Percentiles rank a stretch among this genome's conserved stretches.
These are phyloP conservation scores for Palaemon carinicauda DNA, from an alignment of 1,140 invertebrate species.

Conservation along the genomic window DNA sequence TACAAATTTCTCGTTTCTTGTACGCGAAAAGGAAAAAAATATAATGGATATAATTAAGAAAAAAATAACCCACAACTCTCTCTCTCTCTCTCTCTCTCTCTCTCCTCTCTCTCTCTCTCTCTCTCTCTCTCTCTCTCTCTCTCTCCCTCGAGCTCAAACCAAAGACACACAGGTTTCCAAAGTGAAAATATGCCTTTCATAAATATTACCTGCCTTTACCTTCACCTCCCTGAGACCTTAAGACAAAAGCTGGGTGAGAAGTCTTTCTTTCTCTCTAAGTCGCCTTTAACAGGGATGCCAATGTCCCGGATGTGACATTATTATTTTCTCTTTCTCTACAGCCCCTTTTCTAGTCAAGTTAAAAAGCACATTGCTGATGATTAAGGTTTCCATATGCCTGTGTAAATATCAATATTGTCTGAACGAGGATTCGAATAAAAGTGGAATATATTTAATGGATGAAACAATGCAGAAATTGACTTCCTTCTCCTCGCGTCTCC, in stretches of 20 bases:
- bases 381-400: too few relatives aligned
- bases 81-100: background rate
- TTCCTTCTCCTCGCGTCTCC: background rate
- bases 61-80: too few relatives aligned
- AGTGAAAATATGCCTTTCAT: constrained; percentile 10
- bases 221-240: constrained; percentile 13
- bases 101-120: background rate
- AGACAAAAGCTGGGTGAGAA: constrained; percentile 50
- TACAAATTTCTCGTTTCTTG: too few relatives aligned
- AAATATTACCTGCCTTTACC: constrained; percentile 44
- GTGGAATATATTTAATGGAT: background rate
- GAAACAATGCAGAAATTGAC: background rate
- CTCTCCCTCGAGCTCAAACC: too few relatives aligned
- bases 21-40: too few relatives aligned
- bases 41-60: background rate
- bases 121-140: background rate
- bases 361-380: too few relatives aligned
- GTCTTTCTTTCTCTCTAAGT: constrained; percentile 24
- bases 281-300: constrained; percentile 6
- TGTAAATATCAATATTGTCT: too few relatives aligned
- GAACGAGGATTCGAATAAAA: too few relatives aligned
- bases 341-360: too few relatives aligned
- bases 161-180: background rate
- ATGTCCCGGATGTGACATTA: background rate
- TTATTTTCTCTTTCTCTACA: background rate